A percentile compares a stretch with the other conserved stretches of the same genome.
Conservation (phyloP, 2,888 invertebrate species). For the Boloria euphrosyne region DNA sequence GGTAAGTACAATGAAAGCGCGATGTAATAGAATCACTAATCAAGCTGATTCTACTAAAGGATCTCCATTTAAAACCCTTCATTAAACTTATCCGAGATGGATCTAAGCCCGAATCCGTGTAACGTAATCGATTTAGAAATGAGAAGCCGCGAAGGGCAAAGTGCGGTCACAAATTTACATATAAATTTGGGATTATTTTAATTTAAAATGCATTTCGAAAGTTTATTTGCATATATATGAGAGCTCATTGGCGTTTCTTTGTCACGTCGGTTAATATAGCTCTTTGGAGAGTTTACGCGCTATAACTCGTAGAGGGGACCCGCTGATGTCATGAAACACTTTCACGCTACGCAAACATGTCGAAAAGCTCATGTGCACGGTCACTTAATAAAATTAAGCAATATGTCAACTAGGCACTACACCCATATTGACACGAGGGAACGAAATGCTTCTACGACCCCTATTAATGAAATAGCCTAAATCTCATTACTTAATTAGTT, state of each 20-base stretch:
- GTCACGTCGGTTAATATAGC: slow-evolving; percentile 65
- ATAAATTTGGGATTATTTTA: slow-evolving; percentile 80
- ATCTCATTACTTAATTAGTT: slow-evolving; percentile 30
- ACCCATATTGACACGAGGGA: slow-evolving; percentile 67
- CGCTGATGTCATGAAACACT: slow-evolving; percentile 45
- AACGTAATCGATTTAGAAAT: slow-evolving; percentile 76
- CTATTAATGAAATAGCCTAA: slow-evolving; percentile 41
- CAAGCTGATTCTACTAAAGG: slow-evolving; percentile 60
- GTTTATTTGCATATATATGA: slow-evolving; percentile 79
- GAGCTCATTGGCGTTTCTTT: slow-evolving; percentile 72
- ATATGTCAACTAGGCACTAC: slow-evolving; percentile 70
- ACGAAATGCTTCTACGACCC: slow-evolving; percentile 38
- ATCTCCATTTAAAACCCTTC: slow-evolving; percentile 70
- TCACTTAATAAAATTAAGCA: slow-evolving; percentile 79
- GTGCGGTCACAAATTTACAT: slow-evolving; percentile 78
- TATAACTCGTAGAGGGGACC: slow-evolving; percentile 47
- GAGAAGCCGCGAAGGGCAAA: slow-evolving; percentile 76
- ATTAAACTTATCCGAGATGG: slow-evolving; percentile 72
- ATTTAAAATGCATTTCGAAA: slow-evolving; percentile 77
- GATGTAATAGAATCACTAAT: slow-evolving; percentile 58
- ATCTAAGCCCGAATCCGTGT: slow-evolving; percentile 73
- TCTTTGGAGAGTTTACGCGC: slow-evolving; percentile 66
- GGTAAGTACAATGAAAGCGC: slow-evolving; percentile 37
- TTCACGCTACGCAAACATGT: slow-evolving; percentile 58
- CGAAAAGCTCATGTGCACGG: slow-evolving; percentile 55